Conservation (phyloP, 2,113 vertebrate species). For the Benitochromis conjunctus region DNA sequence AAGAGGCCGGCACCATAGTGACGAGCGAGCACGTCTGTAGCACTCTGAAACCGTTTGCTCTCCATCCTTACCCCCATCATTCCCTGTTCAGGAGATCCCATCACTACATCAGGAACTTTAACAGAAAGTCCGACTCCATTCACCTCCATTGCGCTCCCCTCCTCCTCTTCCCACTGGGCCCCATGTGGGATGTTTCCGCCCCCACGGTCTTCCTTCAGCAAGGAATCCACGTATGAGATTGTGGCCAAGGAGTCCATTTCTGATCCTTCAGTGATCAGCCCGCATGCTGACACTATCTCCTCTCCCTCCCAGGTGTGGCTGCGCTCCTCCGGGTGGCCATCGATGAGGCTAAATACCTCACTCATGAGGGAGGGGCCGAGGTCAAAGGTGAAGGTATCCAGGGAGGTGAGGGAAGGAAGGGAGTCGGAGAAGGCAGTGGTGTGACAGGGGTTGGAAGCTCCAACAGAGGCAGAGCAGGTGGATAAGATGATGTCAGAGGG, state of each 20-base stretch:
- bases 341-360: constrained; percentile 87
- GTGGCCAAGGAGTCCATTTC: constrained; percentile 61
- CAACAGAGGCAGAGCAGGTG: constrained; percentile 69
- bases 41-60: constrained; percentile 66
- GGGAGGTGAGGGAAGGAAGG: constrained; percentile 82
- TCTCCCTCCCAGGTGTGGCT: constrained; percentile 42
- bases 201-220: constrained; percentile 65
- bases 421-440: constrained; percentile 50
- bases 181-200: constrained; percentile 52
- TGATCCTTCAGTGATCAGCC: constrained; percentile 48
- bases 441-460: constrained; percentile 61
- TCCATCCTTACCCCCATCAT: constrained; percentile 53
- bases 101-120: constrained; percentile 52
- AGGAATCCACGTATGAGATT: constrained; percentile 69
- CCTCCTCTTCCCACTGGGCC: constrained; percentile 54
- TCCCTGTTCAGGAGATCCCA: constrained; percentile 19
- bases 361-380: constrained; percentile 95
- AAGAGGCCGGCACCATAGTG: constrained; percentile 58
- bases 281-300: constrained; percentile 43
- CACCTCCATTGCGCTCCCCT: background rate
- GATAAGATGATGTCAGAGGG: constrained; percentile 53
- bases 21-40: constrained; percentile 67
- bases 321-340: constrained; percentile 37
- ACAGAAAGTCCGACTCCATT: constrained; percentile 29
- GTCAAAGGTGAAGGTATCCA: constrained; percentile 90